Conservation (phyloP, 2,888 invertebrate genomes). For the Lutraria lutraria region DNA sequence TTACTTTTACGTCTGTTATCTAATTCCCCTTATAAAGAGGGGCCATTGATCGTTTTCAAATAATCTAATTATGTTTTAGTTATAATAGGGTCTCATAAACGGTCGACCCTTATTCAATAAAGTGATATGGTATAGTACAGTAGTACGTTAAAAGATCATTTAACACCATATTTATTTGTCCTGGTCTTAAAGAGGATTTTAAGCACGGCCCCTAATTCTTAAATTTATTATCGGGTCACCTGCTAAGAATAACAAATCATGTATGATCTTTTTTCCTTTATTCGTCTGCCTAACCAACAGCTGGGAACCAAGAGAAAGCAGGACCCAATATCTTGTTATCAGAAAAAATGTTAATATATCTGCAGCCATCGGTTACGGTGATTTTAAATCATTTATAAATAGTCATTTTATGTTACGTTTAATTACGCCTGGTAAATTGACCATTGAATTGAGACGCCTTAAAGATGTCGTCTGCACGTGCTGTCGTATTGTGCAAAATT, state of each 20-base stretch:
- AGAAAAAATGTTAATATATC: neutral
- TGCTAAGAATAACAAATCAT: conserved; percentile 31
- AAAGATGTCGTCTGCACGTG: conserved; percentile 14
- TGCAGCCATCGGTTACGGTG: neutral
- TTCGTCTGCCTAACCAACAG: conserved; percentile 16
- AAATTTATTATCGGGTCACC: conserved; percentile 26
- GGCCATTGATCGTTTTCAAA: neutral
- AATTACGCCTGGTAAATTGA: conserved; percentile 23
- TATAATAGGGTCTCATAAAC: neutral
- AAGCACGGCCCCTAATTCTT: conserved; percentile 7
- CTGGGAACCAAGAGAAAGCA: conserved; percentile 6
- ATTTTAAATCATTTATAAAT: neutral
- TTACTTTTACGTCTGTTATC: neutral
- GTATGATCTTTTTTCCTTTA: conserved; percentile 9
- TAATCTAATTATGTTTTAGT: conserved; percentile 10
- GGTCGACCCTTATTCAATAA: neutral
- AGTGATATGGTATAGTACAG: neutral
- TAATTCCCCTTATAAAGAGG: neutral
- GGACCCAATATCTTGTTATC: neutral
- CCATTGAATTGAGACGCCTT: conserved; percentile 16
- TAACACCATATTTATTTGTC: neutral
- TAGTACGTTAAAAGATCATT: neutral
- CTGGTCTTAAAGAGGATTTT: neutral
- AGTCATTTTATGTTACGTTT: conserved; percentile 4
- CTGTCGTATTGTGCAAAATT: neutral